A percentile compares a stretch with the other conserved stretches of the same genome.
Conservation (phyloP, 2,888 invertebrate species). For the Chydorus sphaericus region DNA sequence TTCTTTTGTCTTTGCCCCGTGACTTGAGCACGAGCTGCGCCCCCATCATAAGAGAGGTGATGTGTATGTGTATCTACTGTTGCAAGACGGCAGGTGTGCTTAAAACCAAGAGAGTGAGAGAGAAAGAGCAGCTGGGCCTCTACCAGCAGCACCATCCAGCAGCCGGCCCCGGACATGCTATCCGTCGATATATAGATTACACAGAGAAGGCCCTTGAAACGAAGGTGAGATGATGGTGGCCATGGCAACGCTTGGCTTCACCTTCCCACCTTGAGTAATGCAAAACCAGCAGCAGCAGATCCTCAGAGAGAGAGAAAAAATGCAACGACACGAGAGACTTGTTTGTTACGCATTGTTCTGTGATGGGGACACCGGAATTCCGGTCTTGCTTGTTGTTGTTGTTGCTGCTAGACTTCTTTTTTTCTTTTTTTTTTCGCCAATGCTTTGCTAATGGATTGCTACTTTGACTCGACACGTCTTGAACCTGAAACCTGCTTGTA, state of each 20-base stretch:
- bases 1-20: not conserved
- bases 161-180: constrained; percentile 1
- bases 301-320: no score
- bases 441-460: not conserved
- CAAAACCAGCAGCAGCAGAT: no score
- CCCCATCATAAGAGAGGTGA: not conserved
- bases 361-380: not conserved
- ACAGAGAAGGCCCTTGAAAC: not conserved
- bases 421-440: not conserved
- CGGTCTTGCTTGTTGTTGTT: not conserved
- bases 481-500: no score
- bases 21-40: not conserved
- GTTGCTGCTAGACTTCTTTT: no score
- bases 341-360: not conserved
- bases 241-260: constrained; percentile 8
- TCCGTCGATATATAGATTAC: constrained; percentile 5
- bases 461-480: not conserved
- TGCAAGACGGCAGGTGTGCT: constrained; percentile 7
- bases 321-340: not conserved
- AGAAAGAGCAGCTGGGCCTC: not conserved
- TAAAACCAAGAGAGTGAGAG: not conserved
- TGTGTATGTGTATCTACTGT: constrained; percentile 2
- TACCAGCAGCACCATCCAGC: no score
- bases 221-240: not conserved
- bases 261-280: not conserved